Conservation (phyloP, 2,113 vertebrate species). For the Leptocoma aspasia region DNA sequence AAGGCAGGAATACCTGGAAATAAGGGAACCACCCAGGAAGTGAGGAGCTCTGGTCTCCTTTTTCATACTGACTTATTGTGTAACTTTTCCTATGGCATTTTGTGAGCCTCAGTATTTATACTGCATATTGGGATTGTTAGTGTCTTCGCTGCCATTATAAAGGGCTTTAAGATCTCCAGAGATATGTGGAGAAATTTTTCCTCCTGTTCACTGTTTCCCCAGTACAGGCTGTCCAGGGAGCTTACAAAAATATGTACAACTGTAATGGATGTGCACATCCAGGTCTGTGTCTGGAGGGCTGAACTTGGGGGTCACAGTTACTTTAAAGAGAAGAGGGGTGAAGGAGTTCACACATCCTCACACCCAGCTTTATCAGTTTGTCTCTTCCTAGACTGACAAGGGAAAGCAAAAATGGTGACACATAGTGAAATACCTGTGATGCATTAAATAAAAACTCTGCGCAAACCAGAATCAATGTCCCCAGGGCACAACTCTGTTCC, state of each 20-base stretch:
- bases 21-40: neutral
- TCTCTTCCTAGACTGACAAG: neutral
- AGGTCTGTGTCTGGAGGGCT: neutral
- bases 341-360: neutral
- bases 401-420: neutral
- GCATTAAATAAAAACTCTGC: neutral
- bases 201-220: neutral
- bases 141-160: neutral
- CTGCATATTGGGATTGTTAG: neutral
- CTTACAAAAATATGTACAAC: neutral
- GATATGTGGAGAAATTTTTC: fast-evolving
- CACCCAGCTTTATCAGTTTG: neutral
- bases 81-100: neutral
- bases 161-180: neutral
- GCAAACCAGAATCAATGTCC: neutral
- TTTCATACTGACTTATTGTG: neutral
- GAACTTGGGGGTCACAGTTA: neutral
- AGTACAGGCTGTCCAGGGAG: neutral
- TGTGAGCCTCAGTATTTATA: neutral
- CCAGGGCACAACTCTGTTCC: neutral
- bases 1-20: neutral
- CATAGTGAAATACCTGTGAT: neutral
- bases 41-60: neutral
- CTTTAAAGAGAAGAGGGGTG: neutral
- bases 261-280: neutral